Percentiles rank a stretch among this genome's conserved stretches.
phyloP scores from a whole-genome alignment of 1,140 invertebrate species.

The Zaprionus davidi region DNA sequence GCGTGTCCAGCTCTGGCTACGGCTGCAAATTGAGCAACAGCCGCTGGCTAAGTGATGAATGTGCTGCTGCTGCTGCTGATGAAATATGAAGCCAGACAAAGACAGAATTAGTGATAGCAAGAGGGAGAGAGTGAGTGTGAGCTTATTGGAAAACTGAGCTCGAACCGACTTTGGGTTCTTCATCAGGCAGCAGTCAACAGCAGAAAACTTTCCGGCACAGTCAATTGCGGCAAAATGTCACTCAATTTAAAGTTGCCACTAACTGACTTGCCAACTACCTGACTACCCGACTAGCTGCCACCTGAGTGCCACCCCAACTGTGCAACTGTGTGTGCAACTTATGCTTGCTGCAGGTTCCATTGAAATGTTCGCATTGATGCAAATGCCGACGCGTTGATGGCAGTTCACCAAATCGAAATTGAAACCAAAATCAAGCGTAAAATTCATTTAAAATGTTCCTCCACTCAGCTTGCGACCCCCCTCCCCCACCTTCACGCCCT shows the following conservation, averaged over 20 bases:
- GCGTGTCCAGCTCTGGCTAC: constrained; percentile 21
- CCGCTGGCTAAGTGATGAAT: constrained; percentile 34
- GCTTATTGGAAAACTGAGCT: constrained; percentile 16
- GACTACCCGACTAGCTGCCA: constrained; percentile 9
- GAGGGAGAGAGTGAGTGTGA: not conserved
- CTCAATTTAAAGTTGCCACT: constrained; percentile 73
- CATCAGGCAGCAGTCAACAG: constrained; percentile 26
- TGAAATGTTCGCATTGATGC: constrained; percentile 37
- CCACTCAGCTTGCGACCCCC: not conserved
- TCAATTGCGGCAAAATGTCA: constrained; percentile 77
- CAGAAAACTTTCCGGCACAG: constrained; percentile 62
- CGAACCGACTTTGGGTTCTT: constrained; percentile 20
- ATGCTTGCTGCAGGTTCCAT: constrained; percentile 70
- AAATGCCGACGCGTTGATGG: constrained; percentile 27
- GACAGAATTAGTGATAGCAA: not conserved
- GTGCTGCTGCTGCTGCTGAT: constrained; percentile 23
- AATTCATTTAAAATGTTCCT: constrained; percentile 75
- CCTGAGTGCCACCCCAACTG: not conserved
- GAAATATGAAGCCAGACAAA: constrained; percentile 22
- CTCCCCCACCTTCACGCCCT: no score
- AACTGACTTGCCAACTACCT: constrained; percentile 49
- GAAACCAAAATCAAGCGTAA: constrained; percentile 79
- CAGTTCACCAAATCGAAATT: constrained; percentile 65
- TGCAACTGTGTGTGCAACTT: constrained; percentile 47
- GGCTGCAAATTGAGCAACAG: constrained; percentile 47